A percentile compares a stretch with the other conserved stretches of the same genome.
These are phyloP conservation scores for Synodontis membranacea DNA, from an alignment of 2,113 vertebrate species.

Conservation along the genomic window DNA sequence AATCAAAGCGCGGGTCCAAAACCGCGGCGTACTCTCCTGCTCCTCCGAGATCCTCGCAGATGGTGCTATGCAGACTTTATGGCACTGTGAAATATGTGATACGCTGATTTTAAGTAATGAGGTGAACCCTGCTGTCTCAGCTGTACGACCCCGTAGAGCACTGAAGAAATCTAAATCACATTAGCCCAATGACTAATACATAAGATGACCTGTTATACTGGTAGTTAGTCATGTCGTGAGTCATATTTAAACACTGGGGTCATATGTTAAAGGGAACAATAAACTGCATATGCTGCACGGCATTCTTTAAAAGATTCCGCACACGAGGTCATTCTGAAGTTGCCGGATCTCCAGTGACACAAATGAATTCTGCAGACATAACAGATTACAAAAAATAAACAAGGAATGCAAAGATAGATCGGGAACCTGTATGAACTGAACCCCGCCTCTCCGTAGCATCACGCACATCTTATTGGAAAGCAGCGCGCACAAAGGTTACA, in stretches of 20 bases:
- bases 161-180: background rate
- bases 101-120: constrained; percentile 1
- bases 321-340: background rate
- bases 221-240: background rate
- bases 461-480: constrained; percentile 51
- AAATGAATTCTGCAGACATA: background rate
- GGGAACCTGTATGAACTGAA: background rate
- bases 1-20: constrained; percentile 14
- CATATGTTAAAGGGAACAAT: constrained; percentile 6
- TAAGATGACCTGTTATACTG: constrained; percentile 2
- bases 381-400: background rate
- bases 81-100: background rate
- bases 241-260: constrained; percentile 32
- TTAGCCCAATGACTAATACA: constrained; percentile 15
- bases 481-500: constrained; percentile 51
- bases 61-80: background rate
- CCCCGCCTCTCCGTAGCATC: background rate
- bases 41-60: background rate
- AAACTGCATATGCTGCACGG: constrained; percentile 10
- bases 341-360: background rate
- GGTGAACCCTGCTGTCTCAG: background rate
- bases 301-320: constrained; percentile 1
- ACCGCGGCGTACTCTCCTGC: background rate
- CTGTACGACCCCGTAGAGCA: background rate
- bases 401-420: background rate